Base-by-base conservation (phyloP, 53 echinoderm and acorn worm species). In the Mesocentrotus franciscanus region DNA sequence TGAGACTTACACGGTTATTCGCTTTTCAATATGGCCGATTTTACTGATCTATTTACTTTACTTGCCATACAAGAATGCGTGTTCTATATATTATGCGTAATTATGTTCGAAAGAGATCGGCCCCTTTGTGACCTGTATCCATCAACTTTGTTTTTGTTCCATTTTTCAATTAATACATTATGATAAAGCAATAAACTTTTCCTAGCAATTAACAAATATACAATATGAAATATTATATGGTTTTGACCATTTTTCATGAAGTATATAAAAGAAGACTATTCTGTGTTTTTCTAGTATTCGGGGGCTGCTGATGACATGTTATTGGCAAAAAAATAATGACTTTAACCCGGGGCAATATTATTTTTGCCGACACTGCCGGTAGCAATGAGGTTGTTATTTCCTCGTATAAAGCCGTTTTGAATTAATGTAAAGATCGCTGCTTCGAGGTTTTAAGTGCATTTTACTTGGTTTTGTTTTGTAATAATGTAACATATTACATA, bases 261-360 rank as follows among this genome's bases (percentile, higher is more conserved):
- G 42, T 81, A 42, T 33, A 20, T 42, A 36, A 35, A 10, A 57
- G 87, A 15, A 87, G 56, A 58, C 58, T 87, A n/a, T 56, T 42
- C 18, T 84, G 42, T 22, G 49, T 55, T n/a, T 85, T 58, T 58
- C 56, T 56, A 58, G 57, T 9, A 58, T 87, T 27, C 81, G 30
- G 17, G 87, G 58, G 58, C 56, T 29, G 75, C n/a, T 87, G 87
- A 87, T 87, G 87, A 87, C 87, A 87, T 87, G 87, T 87, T 87
- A 87, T 87, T 87, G 87, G 87, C 87, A 87, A 87, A 87, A 74
- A 87, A 57, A 87, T 87, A 87, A 87, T 87, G 87, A 87, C 87
- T 87, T 57, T 87, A 87, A n/a, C 87, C 87, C 87, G 27, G n/a
- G 87, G 87, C 87, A 87, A 87, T 87, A 87, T 87, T 87, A 87